Percentiles rank a stretch among this genome's conserved stretches.
phyloP scores from a whole-genome alignment of 1,140 invertebrate species.

The Drosophila aff. region DNA sequence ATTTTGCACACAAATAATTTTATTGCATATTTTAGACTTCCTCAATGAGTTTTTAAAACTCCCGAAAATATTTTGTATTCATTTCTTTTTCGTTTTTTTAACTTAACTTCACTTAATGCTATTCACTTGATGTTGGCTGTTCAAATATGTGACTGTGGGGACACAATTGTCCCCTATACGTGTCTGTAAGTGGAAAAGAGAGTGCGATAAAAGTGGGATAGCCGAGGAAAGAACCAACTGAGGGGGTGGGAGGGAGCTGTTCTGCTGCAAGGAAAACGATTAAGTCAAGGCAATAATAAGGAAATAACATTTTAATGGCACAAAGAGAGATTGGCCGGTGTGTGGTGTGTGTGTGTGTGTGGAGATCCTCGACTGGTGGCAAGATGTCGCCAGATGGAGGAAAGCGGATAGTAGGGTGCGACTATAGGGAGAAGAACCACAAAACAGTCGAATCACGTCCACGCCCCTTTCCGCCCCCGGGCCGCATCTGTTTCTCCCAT shows the following conservation, averaged over 20 bases:
- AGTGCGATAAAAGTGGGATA: conserved; percentile 49
- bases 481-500: conserved; percentile 23
- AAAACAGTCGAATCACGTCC: conserved; percentile 43
- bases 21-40: neutral
- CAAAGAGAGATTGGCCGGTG: conserved; percentile 33
- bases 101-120: neutral
- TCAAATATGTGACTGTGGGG: conserved; percentile 5
- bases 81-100: neutral
- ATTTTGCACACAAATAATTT: neutral
- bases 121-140: neutral
- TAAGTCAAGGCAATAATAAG: conserved; percentile 80
- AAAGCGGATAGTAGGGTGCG: conserved; percentile 9
- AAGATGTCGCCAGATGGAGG: neutral
- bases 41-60: neutral
- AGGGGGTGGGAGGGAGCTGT: neutral
- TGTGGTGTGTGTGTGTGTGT: neutral
- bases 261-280: conserved; percentile 59
- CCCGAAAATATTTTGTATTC: too few species aligned
- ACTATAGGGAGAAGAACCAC: conserved; percentile 31
- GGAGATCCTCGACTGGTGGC: conserved; percentile 21
- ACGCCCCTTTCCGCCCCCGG: conserved; percentile 4
- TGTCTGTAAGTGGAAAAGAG: conserved; percentile 18
- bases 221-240: conserved; percentile 6
- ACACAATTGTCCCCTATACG: conserved; percentile 57
- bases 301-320: conserved; percentile 81